A percentile compares a stretch with the other conserved stretches of the same genome.
Conservation (phyloP, 1,140 invertebrate genomes). For the Alviniconcha marisindica region DNA sequence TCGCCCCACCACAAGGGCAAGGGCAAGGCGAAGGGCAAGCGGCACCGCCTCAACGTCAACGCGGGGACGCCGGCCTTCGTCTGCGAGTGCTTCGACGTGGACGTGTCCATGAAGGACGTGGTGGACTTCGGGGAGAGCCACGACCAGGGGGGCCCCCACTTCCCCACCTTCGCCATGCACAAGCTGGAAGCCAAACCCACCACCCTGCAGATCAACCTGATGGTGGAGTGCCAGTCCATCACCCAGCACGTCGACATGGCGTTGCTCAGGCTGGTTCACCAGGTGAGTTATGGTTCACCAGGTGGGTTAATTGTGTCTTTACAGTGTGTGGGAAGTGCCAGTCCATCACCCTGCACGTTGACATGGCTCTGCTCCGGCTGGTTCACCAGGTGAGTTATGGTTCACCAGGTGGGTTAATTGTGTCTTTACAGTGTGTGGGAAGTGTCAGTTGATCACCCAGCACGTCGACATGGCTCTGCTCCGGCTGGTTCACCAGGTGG, state of each 20-base stretch:
- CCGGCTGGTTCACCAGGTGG: slow-evolving; percentile 91
- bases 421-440: slow-evolving; percentile 69
- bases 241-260: slow-evolving; percentile 92
- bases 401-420: too few species aligned
- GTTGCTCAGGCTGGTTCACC: slow-evolving; percentile 92
- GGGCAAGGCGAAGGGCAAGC: slow-evolving; percentile 61
- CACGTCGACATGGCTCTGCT: slow-evolving; percentile 96
- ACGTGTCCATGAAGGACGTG: slow-evolving; percentile 90
- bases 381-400: slow-evolving; percentile 92
- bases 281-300: slow-evolving; percentile 79
- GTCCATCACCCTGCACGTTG: slow-evolving; percentile 81
- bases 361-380: slow-evolving; percentile 95
- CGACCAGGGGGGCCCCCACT: slow-evolving; percentile 77
- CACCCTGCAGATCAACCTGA: slow-evolving; percentile 72
- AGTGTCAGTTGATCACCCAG: slow-evolving; percentile 70
- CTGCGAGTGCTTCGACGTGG: slow-evolving; percentile 85
- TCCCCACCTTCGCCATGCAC: slow-evolving; percentile 72
- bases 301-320: slow-evolving; percentile 65
- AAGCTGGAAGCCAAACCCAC: slow-evolving; percentile 75
- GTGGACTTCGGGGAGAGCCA: slow-evolving; percentile 92
- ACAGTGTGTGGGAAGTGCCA: slow-evolving; percentile 66
- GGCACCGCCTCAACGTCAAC: slow-evolving; percentile 47
- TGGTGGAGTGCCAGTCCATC: slow-evolving; percentile 69
- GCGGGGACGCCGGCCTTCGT: slow-evolving; percentile 91
- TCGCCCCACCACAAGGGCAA: slow-evolving; percentile 50